Percentiles rank a stretch among this genome's conserved stretches.
phyloP scores from a whole-genome alignment of 1,140 invertebrate genomes.

The Ptiloglossa arizonensis region DNA sequence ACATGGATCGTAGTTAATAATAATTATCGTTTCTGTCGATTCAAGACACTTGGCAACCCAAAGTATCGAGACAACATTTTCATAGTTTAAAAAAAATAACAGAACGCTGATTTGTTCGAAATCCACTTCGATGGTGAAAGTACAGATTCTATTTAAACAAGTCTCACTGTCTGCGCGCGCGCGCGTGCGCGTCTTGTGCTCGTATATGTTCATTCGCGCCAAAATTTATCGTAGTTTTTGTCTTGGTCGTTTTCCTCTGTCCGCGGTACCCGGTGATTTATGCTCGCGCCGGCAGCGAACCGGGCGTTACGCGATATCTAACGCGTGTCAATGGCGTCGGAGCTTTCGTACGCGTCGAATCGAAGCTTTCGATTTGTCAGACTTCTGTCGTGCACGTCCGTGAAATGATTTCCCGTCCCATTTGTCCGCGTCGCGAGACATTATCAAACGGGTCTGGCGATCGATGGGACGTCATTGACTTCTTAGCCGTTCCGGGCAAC shows the following conservation, averaged over 20 bases:
- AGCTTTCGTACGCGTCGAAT: conserved; percentile 16
- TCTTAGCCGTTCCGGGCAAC: neutral
- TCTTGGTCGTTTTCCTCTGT: neutral
- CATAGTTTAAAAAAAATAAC: too few species aligned
- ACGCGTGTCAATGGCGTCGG: conserved; percentile 14
- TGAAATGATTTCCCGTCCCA: conserved; percentile 20
- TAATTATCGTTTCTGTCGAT: too few species aligned
- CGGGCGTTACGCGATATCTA: neutral
- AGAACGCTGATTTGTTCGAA: too few species aligned
- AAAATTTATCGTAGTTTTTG: conserved; percentile 36
- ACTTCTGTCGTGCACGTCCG: neutral
- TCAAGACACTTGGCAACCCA: too few species aligned
- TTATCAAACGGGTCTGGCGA: neutral
- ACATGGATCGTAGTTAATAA: too few species aligned
- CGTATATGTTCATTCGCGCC: neutral
- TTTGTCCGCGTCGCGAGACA: neutral
- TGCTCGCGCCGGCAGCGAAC: neutral
- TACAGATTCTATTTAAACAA: too few species aligned
- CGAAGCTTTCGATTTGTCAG: conserved; percentile 31
- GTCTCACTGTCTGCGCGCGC: too few species aligned
- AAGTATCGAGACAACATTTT: too few species aligned
- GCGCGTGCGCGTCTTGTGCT: too few species aligned
- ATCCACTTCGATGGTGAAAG: too few species aligned
- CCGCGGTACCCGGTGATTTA: conserved; percentile 13
- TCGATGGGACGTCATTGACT: neutral